Evolutionary conservation across 2,797 vertebrate species (phyloP).

Genomic region (Distichodus sexfasciatus): DNA sequence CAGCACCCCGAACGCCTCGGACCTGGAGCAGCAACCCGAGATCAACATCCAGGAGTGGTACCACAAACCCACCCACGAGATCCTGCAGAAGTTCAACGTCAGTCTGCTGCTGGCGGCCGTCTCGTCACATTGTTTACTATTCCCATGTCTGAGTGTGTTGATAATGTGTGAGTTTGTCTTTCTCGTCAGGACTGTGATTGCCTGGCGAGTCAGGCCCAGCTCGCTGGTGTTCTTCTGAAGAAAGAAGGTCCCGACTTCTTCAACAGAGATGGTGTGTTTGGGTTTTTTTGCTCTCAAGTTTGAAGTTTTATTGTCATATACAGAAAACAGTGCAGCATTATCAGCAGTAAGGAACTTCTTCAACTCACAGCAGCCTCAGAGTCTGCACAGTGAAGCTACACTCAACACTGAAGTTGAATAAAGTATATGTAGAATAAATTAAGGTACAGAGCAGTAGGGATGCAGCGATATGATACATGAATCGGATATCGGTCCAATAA

Average conservation of each 20-base stretch:
- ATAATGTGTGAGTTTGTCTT: too few species aligned
- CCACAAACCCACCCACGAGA: constrained; percentile 78
- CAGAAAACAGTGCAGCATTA: too few species aligned
- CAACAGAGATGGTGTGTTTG: constrained; percentile 81
- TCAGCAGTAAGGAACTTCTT: too few species aligned
- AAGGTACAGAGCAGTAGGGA: too few species aligned
- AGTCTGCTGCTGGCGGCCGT: constrained; percentile 50
- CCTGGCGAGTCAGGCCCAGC: constrained; percentile 88
- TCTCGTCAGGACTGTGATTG: constrained; percentile 83
- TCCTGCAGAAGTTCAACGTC: constrained; percentile 91
- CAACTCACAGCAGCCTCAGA: too few species aligned
- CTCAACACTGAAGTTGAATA: too few species aligned
- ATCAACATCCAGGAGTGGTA: constrained; percentile 83
- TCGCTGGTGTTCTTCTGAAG: constrained; percentile 83
- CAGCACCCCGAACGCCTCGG: constrained; percentile 83
- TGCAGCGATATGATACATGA: too few species aligned
- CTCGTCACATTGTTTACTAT: background rate
- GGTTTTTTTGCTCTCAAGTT: background rate
- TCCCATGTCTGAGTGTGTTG: too few species aligned
- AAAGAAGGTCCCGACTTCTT: constrained; percentile 90
- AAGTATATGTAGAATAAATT: too few species aligned
- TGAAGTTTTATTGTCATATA: too few species aligned
- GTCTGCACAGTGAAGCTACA: too few species aligned
- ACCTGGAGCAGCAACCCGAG: constrained; percentile 86
- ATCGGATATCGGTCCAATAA: too few species aligned